Percentiles rank a stretch among this genome's conserved stretches.
phyloP scores from a whole-genome alignment of 2,113 vertebrate species.

The Gnathonemus longibarbis region DNA sequence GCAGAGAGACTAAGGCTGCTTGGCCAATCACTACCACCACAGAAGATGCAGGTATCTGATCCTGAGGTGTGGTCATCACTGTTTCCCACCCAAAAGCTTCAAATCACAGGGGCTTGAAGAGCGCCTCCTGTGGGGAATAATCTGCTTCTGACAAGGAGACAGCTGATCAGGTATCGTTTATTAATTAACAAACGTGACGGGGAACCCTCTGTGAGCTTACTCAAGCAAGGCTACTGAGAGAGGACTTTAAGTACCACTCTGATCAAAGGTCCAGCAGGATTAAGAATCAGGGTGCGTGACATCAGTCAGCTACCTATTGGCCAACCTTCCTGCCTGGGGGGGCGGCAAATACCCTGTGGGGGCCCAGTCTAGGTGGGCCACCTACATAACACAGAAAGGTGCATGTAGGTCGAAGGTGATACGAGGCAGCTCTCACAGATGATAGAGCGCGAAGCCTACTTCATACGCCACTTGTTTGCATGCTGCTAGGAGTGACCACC shows the following conservation, averaged over 20 bases:
- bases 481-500: not conserved
- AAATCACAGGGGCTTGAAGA: not conserved
- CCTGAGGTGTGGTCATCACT: not conserved
- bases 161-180: not conserved
- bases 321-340: not conserved
- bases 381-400: not conserved
- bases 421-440: not conserved
- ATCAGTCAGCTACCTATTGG: not conserved
- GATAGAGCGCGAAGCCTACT: not conserved
- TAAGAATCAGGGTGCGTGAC: not conserved
- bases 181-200: not conserved
- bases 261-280: not conserved
- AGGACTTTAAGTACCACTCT: not conserved
- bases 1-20: too few relatives aligned
- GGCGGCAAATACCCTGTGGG: not conserved
- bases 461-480: not conserved
- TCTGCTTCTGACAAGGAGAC: not conserved
- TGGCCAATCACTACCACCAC: too few relatives aligned
- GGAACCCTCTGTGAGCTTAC: not conserved
- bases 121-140: not conserved
- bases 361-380: not conserved
- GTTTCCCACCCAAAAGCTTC: not conserved
- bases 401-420: not conserved
- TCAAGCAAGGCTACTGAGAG: not conserved
- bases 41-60: not conserved